Conservation (phyloP, 2,888 invertebrate genomes). For the Drosophila emarginata region DNA sequence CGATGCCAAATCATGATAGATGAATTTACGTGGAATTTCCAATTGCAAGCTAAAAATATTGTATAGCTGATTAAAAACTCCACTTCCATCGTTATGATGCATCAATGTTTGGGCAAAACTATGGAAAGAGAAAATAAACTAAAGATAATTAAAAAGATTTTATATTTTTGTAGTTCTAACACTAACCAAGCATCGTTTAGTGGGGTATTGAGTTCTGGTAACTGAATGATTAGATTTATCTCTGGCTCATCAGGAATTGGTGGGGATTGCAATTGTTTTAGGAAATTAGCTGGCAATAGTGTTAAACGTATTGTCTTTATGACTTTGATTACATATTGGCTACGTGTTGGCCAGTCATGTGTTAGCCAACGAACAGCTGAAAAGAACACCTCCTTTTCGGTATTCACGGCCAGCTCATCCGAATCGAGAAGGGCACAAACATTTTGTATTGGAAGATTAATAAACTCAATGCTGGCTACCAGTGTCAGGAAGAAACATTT, state of each 20-base stretch:
- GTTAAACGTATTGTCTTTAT: conserved; percentile 25
- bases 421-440: conserved; percentile 35
- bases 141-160: too few relatives aligned
- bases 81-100: conserved; percentile 14
- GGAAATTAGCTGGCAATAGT: conserved; percentile 25
- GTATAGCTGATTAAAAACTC: conserved; percentile 15
- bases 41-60: conserved; percentile 1
- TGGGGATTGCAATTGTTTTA: neutral
- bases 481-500: conserved; percentile 44
- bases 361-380: conserved; percentile 51
- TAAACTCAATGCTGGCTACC: conserved; percentile 41
- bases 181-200: conserved; percentile 19
- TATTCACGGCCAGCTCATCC: conserved; percentile 37
- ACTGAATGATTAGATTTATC: conserved; percentile 16
- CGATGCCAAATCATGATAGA: conserved; percentile 31
- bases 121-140: too few relatives aligned
- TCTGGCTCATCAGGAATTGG: neutral
- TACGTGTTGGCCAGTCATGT: conserved; percentile 41
- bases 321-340: neutral
- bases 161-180: too few relatives aligned
- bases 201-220: conserved; percentile 3
- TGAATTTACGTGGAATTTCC: conserved; percentile 29
- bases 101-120: conserved; percentile 18
- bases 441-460: conserved; percentile 14
- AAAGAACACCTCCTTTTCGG: conserved; percentile 48